These are phyloP conservation scores for Ursus arctos DNA, from an alignment of 2,113 vertebrate genomes.

Conservation along the genomic window DNA sequence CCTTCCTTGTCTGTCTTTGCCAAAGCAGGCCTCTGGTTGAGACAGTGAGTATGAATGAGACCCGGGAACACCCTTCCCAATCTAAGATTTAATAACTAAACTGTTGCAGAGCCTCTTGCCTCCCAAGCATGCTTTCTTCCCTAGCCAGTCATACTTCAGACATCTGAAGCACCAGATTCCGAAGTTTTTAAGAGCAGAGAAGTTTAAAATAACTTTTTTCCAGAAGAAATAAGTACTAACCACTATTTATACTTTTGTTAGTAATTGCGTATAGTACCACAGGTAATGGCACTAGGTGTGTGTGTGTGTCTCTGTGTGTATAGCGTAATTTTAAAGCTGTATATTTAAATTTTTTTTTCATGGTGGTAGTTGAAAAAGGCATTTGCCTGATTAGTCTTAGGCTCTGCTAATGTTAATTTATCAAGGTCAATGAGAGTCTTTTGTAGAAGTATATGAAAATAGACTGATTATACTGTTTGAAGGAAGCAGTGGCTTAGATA, in stretches of 20 bases:
- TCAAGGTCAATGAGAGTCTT: not conserved
- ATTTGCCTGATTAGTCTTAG: conserved; percentile 17
- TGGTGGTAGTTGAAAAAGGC: not conserved
- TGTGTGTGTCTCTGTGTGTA: not conserved
- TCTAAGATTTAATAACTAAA: not conserved
- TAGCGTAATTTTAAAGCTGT: not conserved
- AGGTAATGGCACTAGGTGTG: not conserved
- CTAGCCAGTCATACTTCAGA: not conserved
- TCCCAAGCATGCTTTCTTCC: not conserved
- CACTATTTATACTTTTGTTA: not conserved
- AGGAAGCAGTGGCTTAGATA: not conserved
- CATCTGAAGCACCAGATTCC: not conserved
- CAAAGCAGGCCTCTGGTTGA: not conserved
- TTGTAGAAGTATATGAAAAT: not conserved
- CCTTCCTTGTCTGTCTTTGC: not conserved
- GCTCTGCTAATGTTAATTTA: not conserved
- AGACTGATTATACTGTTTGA: not conserved
- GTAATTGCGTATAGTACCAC: not conserved
- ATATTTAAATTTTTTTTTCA: not conserved
- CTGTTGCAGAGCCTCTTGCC: not conserved
- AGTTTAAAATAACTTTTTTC: not conserved
- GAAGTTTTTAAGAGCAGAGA: not conserved
- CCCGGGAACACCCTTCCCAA: not conserved
- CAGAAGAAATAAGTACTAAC: not conserved
- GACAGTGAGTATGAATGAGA: not conserved